A percentile compares a stretch with the other conserved stretches of the same genome.
phyloP scores from a whole-genome alignment of 1,140 invertebrate species.

The Drepana arcuata region DNA sequence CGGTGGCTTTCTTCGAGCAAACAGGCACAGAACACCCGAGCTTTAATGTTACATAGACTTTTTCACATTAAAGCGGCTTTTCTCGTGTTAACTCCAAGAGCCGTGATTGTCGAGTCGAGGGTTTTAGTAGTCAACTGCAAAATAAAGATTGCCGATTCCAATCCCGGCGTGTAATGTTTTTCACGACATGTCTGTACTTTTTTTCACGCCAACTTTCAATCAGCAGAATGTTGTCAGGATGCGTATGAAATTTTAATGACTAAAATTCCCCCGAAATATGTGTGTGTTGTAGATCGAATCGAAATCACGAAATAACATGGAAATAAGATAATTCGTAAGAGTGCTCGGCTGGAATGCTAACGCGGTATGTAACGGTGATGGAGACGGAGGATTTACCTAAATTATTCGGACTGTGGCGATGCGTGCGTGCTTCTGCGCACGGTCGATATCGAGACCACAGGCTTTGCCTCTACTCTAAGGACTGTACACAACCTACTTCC shows the following conservation, averaged over 20 bases:
- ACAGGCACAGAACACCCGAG: constrained; percentile 32
- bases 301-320: constrained; percentile 41
- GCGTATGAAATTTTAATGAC: constrained; percentile 26
- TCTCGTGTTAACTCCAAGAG: neutral
- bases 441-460: constrained; percentile 11
- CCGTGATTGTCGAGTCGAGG: neutral
- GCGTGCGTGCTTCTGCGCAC: constrained; percentile 31
- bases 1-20: constrained; percentile 36
- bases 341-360: constrained; percentile 43
- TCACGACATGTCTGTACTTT: constrained; percentile 1
- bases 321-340: constrained; percentile 54
- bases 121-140: too few relatives aligned
- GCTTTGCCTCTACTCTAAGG: too few relatives aligned
- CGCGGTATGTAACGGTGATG: constrained; percentile 48
- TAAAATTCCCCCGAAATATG: constrained; percentile 7
- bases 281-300: constrained; percentile 32
- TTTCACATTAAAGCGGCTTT: constrained; percentile 22
- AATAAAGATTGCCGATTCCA: too few relatives aligned
- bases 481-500: too few relatives aligned
- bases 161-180: neutral
- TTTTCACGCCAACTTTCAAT: constrained; percentile 3
- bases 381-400: constrained; percentile 53
- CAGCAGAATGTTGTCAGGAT: constrained; percentile 17
- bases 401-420: constrained; percentile 55
- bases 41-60: constrained; percentile 31